These are phyloP conservation scores for cattle (Bos taurus) DNA, from an alignment of 2,113 vertebrate species.

Conservation along the genomic window DNA sequence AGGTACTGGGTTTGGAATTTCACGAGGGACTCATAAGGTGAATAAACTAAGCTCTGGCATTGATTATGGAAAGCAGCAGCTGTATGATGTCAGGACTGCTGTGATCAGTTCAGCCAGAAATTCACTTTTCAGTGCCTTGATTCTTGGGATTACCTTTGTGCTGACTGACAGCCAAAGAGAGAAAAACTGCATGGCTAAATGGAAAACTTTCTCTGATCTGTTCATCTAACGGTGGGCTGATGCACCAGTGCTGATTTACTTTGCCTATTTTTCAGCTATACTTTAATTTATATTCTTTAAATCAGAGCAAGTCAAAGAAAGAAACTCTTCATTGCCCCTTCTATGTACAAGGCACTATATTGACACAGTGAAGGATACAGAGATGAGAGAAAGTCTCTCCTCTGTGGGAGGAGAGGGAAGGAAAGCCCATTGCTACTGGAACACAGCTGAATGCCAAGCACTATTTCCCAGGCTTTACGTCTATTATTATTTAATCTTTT, in stretches of 20 bases:
- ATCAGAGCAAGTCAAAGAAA: not conserved
- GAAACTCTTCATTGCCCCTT: not conserved
- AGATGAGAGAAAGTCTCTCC: not conserved
- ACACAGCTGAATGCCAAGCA: not conserved
- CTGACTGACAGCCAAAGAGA: conserved; percentile 58
- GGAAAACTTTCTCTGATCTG: conserved; percentile 53
- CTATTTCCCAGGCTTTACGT: not conserved
- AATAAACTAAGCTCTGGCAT: conserved; percentile 72
- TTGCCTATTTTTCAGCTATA: not conserved
- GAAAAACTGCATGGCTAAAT: conserved; percentile 62
- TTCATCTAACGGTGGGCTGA: not conserved
- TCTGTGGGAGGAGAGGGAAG: not conserved
- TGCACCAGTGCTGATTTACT: not conserved
- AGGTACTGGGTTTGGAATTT: conserved; percentile 74
- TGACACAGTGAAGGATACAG: not conserved
- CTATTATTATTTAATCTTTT: not conserved
- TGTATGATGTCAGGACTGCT: conserved; percentile 73
- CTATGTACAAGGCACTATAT: not conserved
- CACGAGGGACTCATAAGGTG: conserved; percentile 72
- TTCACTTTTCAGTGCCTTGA: conserved; percentile 72
- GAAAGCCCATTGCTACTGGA: not conserved
- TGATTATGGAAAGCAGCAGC: conserved; percentile 78
- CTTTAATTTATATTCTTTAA: not conserved
- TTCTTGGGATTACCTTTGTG: conserved; percentile 71
- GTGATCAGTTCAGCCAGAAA: conserved; percentile 72